Base-by-base conservation (phyloP, 2,888 invertebrate genomes). In the Gnatocerus cornutus region DNA sequence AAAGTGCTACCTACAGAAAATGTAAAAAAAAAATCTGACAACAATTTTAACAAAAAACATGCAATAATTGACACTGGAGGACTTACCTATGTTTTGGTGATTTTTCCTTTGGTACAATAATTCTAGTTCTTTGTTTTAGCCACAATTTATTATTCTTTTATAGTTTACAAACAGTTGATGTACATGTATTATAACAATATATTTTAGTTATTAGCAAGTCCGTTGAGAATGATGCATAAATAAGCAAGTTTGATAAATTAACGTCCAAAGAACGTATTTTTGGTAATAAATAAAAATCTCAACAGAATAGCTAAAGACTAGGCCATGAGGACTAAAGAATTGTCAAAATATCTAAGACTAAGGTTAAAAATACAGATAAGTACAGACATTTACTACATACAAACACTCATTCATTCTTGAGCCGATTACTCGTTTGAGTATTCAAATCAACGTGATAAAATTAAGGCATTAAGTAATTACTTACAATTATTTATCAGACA, bases 131-230 rank as follows among this genome's bases (percentile, higher is more conserved):
- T 68, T 53, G 65, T 68, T 77, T 74, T 79, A 77, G 77, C 78
- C 80, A 80, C 78, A 81, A 75, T 79, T 80, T 79, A 80, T 80
- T 78, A 73, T 76, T 76, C 74, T 75, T 76, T 74, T 78, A 78
- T 79, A 80, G 78, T 77, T 80, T 80, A 81, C 80, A 81, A 81
- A 79, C 77, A 78, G 71, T 76, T 76, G 73, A 75, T 71, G 75
- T 78, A 79, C 79, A 77, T 77, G 75, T 76, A 77, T 77, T 75
- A 74, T 77, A 79, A 74, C 72, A 75, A 74, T 73, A 74, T 75
- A 74, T 68, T 73, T 64, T 73, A 73, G 73, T 75, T 69, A 71
- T 73, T 75, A 76, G 74, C 75, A 74, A 75, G 72, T 76, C 76
- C 69, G 69, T 75, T 72, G 73, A 76, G 73, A 73, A 67, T 59